phyloP scores from a whole-genome alignment of 1,140 invertebrate genomes.

The Metaphire vulgaris region DNA sequence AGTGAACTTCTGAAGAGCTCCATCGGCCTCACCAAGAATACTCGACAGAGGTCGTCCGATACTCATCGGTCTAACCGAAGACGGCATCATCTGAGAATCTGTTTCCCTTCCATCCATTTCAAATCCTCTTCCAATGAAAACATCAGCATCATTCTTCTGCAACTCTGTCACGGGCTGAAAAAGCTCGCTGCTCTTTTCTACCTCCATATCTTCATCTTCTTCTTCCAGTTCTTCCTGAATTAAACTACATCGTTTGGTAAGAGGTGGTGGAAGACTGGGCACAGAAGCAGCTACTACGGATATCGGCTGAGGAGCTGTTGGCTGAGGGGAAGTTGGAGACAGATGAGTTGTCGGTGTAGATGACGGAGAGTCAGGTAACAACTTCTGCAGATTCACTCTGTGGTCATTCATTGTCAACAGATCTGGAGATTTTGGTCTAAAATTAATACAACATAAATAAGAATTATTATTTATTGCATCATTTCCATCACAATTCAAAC shows the following conservation, averaged over 20 bases:
- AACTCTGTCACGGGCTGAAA: neutral
- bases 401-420: neutral
- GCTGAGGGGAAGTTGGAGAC: neutral
- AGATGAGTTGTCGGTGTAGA: neutral
- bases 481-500: too few species aligned
- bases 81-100: too few species aligned
- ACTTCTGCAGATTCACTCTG: neutral
- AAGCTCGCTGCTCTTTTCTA: neutral
- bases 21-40: too few species aligned
- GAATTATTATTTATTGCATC: too few species aligned
- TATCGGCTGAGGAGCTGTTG: too few species aligned
- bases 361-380: neutral
- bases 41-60: too few species aligned
- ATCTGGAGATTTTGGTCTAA: constrained; percentile 1
- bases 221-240: neutral
- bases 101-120: too few species aligned
- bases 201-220: neutral
- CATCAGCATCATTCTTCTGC: neutral
- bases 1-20: too few species aligned
- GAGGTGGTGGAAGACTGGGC: neutral
- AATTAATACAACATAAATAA: neutral
- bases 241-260: neutral
- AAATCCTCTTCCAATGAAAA: too few species aligned
- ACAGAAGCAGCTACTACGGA: too few species aligned
- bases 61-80: too few species aligned